Conservation (phyloP, 2,888 invertebrate genomes). For the Dexiosoma caninum region DNA sequence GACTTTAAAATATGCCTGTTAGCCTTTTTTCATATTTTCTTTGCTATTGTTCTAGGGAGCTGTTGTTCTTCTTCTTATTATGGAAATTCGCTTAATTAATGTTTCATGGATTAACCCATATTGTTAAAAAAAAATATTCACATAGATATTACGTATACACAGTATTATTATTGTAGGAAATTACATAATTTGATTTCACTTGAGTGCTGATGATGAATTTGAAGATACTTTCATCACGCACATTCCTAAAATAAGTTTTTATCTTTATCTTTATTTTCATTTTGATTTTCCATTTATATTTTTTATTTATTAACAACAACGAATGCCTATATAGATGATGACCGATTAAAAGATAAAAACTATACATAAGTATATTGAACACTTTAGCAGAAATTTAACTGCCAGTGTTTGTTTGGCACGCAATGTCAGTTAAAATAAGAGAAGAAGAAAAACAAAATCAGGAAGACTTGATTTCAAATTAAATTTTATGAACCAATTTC, state of each 20-base stretch:
- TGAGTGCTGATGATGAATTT: neutral
- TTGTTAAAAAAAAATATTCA: no score
- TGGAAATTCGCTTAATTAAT: no score
- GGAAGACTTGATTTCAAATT: slow-evolving; percentile 27
- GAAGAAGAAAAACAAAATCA: neutral
- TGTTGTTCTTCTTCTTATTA: no score
- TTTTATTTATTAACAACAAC: neutral
- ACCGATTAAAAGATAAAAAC: no score
- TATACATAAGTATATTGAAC: no score
- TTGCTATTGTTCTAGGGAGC: no score
- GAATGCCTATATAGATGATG: neutral
- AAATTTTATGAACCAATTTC: neutral
- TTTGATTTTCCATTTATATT: neutral
- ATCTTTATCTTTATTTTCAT: no score
- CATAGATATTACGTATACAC: no score
- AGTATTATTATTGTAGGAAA: neutral
- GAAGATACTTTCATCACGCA: neutral
- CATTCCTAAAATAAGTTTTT: neutral
- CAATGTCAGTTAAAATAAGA: neutral
- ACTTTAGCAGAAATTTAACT: slow-evolving; percentile 7
- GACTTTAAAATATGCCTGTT: no score
- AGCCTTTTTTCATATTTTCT: no score
- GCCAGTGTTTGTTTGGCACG: neutral
- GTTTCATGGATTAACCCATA: no score
- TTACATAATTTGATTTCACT: neutral